A percentile compares a stretch with the other conserved stretches of the same genome.
Conservation (phyloP, 1,140 invertebrate species). For the Bicyclus anynana region DNA sequence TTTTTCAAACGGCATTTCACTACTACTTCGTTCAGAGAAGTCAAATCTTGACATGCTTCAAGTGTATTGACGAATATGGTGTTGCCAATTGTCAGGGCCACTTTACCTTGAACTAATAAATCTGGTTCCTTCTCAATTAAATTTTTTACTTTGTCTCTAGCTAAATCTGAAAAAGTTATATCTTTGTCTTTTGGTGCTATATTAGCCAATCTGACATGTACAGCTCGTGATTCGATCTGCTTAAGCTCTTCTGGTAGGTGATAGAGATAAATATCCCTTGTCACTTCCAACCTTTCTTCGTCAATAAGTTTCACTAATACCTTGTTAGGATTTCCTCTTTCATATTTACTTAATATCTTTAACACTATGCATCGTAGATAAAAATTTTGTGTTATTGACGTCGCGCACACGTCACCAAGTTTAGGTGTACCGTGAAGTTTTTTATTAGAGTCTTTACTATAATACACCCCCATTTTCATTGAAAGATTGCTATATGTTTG, state of each 20-base stretch:
- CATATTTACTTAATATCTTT: conserved; percentile 42
- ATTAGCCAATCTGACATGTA: conserved; percentile 54
- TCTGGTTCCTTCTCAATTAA: conserved; percentile 45
- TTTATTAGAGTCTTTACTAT: conserved; percentile 48
- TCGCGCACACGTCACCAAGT: conserved; percentile 62
- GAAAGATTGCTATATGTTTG: conserved; percentile 48
- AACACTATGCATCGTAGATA: conserved; percentile 62
- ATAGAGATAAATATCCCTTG: conserved; percentile 50
- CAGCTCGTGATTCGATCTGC: conserved; percentile 43
- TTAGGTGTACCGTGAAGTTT: conserved; percentile 49
- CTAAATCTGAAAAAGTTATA: conserved; percentile 51
- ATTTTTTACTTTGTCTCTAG: conserved; percentile 40
- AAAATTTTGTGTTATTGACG: conserved; percentile 43
- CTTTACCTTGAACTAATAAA: conserved; percentile 49
- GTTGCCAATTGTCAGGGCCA: conserved; percentile 53
- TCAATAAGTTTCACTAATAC: conserved; percentile 64
- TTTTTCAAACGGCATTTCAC: conserved; percentile 51
- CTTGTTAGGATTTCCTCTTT: conserved; percentile 44
- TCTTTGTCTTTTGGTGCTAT: conserved; percentile 63
- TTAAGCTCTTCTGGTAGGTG: conserved; percentile 62
- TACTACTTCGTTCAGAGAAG: conserved; percentile 44
- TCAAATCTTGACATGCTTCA: conserved; percentile 56
- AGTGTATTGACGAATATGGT: conserved; percentile 57
- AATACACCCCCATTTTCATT: conserved; percentile 63
- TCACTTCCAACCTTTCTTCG: conserved; percentile 48